Conservation (phyloP, 2,113 vertebrate species). For the Entelurus aequoreus region DNA sequence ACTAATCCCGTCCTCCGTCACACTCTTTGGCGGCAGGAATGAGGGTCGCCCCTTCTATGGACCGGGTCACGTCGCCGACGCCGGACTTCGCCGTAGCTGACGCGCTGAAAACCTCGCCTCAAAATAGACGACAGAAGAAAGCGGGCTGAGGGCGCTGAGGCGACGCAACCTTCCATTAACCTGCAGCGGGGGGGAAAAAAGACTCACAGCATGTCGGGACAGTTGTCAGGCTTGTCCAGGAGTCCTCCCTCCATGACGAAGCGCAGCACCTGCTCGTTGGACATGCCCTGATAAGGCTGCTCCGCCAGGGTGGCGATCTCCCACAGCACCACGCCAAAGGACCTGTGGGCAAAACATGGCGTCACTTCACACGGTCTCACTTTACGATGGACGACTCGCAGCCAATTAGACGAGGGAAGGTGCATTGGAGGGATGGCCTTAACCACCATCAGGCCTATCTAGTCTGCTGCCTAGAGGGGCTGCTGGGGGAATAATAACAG, state of each 20-base stretch:
- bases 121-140: slow-evolving; percentile 45
- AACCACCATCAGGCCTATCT: background rate
- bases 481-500: no score
- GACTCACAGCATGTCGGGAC: slow-evolving; percentile 93
- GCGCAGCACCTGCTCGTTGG: slow-evolving; percentile 97
- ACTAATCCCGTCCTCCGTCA: slow-evolving; percentile 44
- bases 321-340: slow-evolving; percentile 96
- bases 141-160: slow-evolving; percentile 11
- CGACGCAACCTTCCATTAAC: slow-evolving; percentile 21
- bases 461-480: background rate
- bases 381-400: no score
- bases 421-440: background rate
- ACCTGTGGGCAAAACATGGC: slow-evolving; percentile 69
- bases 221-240: slow-evolving; percentile 95
- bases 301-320: slow-evolving; percentile 94
- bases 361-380: background rate
- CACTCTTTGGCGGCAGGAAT: slow-evolving; percentile 36
- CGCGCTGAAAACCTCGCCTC: slow-evolving; percentile 31
- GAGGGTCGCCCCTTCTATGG: slow-evolving; percentile 69
- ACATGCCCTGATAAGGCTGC: slow-evolving; percentile 97
- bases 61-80: slow-evolving; percentile 63
- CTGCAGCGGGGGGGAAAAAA: background rate
- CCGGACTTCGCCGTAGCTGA: slow-evolving; percentile 49
- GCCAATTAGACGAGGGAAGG: background rate
- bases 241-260: slow-evolving; percentile 98